Conservation (phyloP, 2,113 vertebrate species). For the Eulacestoma nigropectus region DNA sequence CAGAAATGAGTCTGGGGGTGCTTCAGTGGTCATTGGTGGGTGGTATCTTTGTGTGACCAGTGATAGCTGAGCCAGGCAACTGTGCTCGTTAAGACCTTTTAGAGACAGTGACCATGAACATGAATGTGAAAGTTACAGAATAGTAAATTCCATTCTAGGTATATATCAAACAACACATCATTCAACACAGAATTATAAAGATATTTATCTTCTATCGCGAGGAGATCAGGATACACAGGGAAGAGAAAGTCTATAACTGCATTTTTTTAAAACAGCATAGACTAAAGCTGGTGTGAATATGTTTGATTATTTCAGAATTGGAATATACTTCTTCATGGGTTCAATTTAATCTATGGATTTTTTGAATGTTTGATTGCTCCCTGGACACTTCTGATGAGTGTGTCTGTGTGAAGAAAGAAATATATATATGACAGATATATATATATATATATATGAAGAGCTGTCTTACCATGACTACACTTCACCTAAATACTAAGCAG, state of each 20-base stretch:
- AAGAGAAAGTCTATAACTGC: neutral
- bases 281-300: neutral
- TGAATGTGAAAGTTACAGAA: neutral
- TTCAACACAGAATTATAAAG: neutral
- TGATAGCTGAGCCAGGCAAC: neutral
- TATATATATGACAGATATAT: neutral
- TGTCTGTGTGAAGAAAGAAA: neutral
- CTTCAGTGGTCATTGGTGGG: neutral
- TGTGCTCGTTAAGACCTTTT: too few relatives aligned
- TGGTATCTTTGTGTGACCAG: rapidly evolving
- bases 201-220: neutral
- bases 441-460: neutral
- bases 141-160: neutral
- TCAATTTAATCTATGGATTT: neutral
- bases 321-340: neutral
- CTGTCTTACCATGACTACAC: neutral
- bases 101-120: neutral
- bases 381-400: neutral
- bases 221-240: neutral
- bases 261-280: neutral
- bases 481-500: neutral
- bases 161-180: neutral
- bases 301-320: neutral
- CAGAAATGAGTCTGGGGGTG: too few relatives aligned
- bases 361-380: neutral